phyloP scores from a whole-genome alignment of 2,888 invertebrate genomes.

The Drosophila setosimentum region DNA sequence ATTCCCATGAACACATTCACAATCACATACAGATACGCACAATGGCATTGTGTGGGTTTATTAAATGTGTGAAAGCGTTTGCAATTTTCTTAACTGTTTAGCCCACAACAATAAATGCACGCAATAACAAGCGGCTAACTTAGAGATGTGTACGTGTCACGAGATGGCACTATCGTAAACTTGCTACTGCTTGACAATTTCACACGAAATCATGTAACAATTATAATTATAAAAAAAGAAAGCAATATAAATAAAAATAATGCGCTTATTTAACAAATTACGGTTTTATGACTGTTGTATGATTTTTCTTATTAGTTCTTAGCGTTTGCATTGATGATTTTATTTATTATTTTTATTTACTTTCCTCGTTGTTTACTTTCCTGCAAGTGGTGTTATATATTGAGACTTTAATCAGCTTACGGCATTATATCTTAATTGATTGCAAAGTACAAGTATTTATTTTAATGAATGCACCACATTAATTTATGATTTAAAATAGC shows the following conservation, averaged over 20 bases:
- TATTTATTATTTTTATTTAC: neutral
- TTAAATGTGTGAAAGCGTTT: constrained; percentile 27
- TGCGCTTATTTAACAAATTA: neutral
- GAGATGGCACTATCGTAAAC: neutral
- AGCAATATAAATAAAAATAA: no score
- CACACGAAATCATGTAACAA: no score
- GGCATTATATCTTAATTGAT: neutral
- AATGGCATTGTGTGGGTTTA: constrained; percentile 22
- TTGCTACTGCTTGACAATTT: no score
- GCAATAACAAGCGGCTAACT: constrained; percentile 17
- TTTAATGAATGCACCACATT: neutral
- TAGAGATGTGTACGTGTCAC: constrained; percentile 7
- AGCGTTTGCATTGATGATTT: neutral
- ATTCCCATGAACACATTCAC: constrained; percentile 16
- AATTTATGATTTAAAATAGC: neutral
- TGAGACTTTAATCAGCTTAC: constrained; percentile 13
- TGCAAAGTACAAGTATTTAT: neutral
- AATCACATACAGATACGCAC: neutral
- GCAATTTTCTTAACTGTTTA: constrained; percentile 27
- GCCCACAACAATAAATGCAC: constrained; percentile 1
- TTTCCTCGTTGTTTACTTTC: no score
- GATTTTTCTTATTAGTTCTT: neutral
- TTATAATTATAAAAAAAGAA: no score
- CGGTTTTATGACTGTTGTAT: neutral
- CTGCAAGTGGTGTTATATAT: constrained; percentile 24